phyloP scores from a whole-genome alignment of 1,140 invertebrate species.

The Camponotus vicinus region DNA sequence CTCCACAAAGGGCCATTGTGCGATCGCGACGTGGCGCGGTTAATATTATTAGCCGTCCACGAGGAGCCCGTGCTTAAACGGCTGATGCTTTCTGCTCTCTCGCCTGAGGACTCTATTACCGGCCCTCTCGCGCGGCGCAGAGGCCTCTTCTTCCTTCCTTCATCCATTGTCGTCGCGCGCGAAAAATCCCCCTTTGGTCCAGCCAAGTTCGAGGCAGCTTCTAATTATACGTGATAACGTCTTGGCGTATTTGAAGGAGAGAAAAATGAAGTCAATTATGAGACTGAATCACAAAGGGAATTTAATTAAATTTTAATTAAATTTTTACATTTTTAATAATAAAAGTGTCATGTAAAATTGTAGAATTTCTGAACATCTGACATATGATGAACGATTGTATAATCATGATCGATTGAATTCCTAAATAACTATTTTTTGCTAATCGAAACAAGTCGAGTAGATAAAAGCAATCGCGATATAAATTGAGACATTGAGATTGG shows the following conservation, averaged over 20 bases:
- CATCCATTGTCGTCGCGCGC: slow-evolving; percentile 45
- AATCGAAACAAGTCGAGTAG: too few relatives aligned
- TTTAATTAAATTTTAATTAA: too few relatives aligned
- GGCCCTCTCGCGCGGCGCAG: slow-evolving; percentile 44
- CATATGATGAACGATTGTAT: background rate
- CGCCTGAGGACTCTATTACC: slow-evolving; percentile 80
- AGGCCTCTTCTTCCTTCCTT: slow-evolving; percentile 46
- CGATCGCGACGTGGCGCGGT: slow-evolving; percentile 68
- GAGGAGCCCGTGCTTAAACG: slow-evolving; percentile 74
- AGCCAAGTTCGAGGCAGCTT: background rate
- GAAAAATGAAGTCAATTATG: background rate
- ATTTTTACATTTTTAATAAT: background rate
- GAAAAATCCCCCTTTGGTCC: slow-evolving; percentile 8
- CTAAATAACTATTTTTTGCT: background rate
- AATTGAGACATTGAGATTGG: slow-evolving; percentile 14
- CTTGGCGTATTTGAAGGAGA: background rate
- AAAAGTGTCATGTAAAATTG: too few relatives aligned
- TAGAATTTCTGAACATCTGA: too few relatives aligned
- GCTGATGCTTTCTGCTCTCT: slow-evolving; percentile 73
- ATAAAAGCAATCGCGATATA: slow-evolving; percentile 10
- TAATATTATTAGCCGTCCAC: slow-evolving; percentile 81
- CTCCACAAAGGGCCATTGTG: slow-evolving; percentile 81
- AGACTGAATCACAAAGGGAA: background rate
- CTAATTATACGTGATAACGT: slow-evolving; percentile 1
- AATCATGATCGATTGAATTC: background rate